phyloP scores from a whole-genome alignment of 2,113 vertebrate species.

The Psilopogon haemacephalus region DNA sequence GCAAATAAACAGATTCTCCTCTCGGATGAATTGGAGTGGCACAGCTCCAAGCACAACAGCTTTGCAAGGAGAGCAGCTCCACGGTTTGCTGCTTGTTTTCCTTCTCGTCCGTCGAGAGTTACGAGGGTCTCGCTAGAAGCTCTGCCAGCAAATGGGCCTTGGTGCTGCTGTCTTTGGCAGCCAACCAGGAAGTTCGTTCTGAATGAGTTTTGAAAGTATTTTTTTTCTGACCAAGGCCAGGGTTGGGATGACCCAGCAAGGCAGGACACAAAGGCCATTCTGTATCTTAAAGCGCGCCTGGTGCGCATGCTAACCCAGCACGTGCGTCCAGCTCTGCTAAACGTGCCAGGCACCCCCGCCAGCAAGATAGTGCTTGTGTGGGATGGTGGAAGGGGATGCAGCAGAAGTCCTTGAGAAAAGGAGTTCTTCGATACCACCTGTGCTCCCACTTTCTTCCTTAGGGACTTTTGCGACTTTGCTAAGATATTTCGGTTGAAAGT shows the following conservation, averaged over 20 bases:
- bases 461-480: background rate
- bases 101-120: background rate
- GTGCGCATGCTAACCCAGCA: background rate
- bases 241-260: background rate
- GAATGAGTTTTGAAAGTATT: constrained; percentile 6
- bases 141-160: background rate
- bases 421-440: too few relatives aligned
- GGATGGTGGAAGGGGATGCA: background rate
- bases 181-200: background rate
- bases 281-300: background rate
- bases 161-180: constrained; percentile 25
- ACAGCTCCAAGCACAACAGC: background rate
- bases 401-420: background rate
- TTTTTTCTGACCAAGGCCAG: background rate
- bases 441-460: too few relatives aligned
- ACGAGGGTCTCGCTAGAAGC: background rate
- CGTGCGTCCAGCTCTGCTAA: background rate
- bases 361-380: background rate
- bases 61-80: background rate
- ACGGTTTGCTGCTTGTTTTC: background rate
- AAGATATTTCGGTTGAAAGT: background rate
- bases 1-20: constrained; percentile 51
- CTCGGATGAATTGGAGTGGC: background rate
- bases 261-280: background rate
- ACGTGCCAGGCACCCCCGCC: background rate